A percentile compares a stretch with the other conserved stretches of the same genome.
Conservation (phyloP, 2,113 vertebrate species). For the Pelusios castaneus region DNA sequence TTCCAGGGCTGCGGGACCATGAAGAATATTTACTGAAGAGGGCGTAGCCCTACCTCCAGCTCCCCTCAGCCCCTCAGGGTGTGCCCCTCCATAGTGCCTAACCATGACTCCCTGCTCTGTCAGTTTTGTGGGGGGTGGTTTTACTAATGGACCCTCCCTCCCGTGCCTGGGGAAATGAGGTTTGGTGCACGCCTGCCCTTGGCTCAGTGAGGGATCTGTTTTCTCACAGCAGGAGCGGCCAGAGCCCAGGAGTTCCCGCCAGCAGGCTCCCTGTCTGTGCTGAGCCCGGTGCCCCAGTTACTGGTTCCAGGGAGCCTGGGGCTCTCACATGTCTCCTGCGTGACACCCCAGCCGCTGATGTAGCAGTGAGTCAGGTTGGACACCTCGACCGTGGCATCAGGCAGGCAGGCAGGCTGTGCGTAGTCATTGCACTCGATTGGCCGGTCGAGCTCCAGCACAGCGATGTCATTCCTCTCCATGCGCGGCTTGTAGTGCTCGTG, state of each 20-base stretch:
- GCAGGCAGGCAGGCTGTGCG: slow-evolving; percentile 13
- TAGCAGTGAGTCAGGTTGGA: neutral
- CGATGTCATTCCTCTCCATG: neutral
- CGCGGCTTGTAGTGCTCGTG: neutral
- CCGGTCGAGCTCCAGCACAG: neutral
- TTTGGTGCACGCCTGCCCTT: neutral
- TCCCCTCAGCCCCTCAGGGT: neutral
- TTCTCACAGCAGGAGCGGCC: neutral
- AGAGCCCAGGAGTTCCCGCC: neutral
- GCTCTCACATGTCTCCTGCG: neutral
- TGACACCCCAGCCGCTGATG: slow-evolving; percentile 13
- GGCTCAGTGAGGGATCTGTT: neutral
- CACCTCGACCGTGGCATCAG: neutral
- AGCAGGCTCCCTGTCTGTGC: neutral
- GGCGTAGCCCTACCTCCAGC: neutral
- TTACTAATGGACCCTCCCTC: neutral
- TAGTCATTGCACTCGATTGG: neutral
- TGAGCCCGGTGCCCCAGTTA: neutral
- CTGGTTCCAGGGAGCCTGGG: neutral
- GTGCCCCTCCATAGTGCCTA: neutral
- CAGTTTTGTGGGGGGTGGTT: neutral
- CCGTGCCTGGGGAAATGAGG: neutral
- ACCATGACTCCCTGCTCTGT: neutral
- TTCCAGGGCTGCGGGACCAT: neutral
- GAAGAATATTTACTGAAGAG: neutral